phyloP scores from a whole-genome alignment of 2,888 invertebrate species.

The Thumatha senex region DNA sequence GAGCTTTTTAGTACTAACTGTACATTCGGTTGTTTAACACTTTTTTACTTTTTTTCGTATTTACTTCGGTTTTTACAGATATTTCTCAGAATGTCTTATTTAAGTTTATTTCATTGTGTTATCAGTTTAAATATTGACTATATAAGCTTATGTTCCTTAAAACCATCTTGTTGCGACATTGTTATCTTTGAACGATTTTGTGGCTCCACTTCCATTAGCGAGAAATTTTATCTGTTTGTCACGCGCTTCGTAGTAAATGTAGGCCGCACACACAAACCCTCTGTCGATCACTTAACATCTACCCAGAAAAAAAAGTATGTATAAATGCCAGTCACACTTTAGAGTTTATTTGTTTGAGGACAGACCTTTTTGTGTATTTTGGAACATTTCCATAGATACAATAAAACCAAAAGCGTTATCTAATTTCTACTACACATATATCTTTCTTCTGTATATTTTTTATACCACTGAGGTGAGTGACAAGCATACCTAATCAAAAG shows the following conservation, averaged over 20 bases:
- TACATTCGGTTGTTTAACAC: neutral
- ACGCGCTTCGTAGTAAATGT: slow-evolving; percentile 48
- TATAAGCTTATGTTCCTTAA: slow-evolving; percentile 43
- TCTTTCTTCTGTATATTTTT: slow-evolving; percentile 2
- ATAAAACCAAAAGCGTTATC: slow-evolving; percentile 29
- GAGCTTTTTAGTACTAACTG: neutral
- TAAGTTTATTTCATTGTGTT: slow-evolving; percentile 25
- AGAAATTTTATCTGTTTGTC: slow-evolving; percentile 64
- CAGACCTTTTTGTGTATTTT: slow-evolving; percentile 41
- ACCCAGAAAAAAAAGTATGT: slow-evolving; percentile 27
- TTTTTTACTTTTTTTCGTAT: neutral
- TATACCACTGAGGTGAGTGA: neutral
- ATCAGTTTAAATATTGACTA: slow-evolving; percentile 52
- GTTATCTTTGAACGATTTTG: slow-evolving; percentile 48
- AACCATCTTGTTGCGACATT: slow-evolving; percentile 52
- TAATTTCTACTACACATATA: slow-evolving; percentile 35
- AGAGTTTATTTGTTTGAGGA: slow-evolving; percentile 38
- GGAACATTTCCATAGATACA: slow-evolving; percentile 46
- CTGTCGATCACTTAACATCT: slow-evolving; percentile 50
- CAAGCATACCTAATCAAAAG: no score
- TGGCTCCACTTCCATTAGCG: slow-evolving; percentile 59
- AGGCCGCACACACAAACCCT: slow-evolving; percentile 37
- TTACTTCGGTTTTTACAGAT: neutral
- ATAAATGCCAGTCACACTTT: slow-evolving; percentile 9
- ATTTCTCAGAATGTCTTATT: neutral